Percentiles rank a stretch among this genome's conserved stretches.
These are phyloP conservation scores for Caenorhabditis sp. DNA, from an alignment of 2,888 invertebrate genomes.

Conservation along the genomic window DNA sequence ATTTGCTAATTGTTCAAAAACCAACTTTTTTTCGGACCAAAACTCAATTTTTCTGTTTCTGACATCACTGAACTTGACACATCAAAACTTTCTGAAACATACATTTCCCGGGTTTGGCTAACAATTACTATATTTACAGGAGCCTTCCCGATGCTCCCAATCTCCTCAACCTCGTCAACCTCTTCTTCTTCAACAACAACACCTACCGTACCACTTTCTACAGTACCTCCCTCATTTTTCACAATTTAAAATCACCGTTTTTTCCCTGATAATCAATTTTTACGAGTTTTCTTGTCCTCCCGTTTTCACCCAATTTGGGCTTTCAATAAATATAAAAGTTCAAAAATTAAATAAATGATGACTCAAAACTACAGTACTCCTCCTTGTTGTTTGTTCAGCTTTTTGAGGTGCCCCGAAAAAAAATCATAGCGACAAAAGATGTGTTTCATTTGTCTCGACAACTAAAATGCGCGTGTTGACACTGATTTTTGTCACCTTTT, in stretches of 20 bases:
- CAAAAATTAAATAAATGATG: neutral
- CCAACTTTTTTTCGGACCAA: too few relatives aligned
- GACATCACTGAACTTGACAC: too few relatives aligned
- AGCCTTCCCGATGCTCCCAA: neutral
- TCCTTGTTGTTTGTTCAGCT: neutral
- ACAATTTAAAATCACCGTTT: neutral
- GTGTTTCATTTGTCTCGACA: too few relatives aligned
- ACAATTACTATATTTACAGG: neutral
- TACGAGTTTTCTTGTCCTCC: too few relatives aligned
- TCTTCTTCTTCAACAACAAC: neutral
- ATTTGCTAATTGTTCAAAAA: too few relatives aligned
- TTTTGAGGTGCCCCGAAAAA: neutral
- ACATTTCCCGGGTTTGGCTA: neutral
- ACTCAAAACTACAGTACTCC: neutral
- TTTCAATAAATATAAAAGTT: neutral
- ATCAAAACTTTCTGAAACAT: too few relatives aligned
- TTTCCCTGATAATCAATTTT: too few relatives aligned
- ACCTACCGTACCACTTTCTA: neutral
- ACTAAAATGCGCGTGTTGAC: too few relatives aligned
- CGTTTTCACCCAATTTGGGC: too few relatives aligned
- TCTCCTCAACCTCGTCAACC: neutral
- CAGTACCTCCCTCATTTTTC: neutral
- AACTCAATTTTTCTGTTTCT: too few relatives aligned
- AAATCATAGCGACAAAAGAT: too few relatives aligned
- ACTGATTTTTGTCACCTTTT: too few relatives aligned